Evolutionary conservation across 2,888 invertebrate genomes (phyloP).

Genomic region (Eugnorisma glareosa): DNA sequence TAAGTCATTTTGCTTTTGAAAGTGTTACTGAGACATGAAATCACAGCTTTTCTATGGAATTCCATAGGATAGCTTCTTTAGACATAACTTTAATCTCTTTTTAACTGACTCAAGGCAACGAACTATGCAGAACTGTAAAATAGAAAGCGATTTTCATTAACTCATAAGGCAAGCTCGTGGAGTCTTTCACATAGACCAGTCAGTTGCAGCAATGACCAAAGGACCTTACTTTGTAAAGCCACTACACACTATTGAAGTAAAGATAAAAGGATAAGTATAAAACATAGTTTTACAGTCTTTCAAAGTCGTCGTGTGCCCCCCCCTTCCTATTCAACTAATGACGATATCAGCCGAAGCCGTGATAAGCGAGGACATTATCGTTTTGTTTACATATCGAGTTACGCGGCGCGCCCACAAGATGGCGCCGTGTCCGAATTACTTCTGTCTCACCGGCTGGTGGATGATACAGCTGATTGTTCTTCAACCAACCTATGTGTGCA

Average conservation of each 20-base stretch:
- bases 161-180: background rate
- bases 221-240: background rate
- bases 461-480: constrained; percentile 29
- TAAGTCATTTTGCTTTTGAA: no score
- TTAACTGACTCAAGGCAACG: no score
- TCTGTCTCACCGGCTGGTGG: constrained; percentile 38
- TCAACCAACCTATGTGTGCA: background rate
- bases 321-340: constrained; percentile 30
- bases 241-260: background rate
- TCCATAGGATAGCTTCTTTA: background rate
- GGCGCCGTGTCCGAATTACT: constrained; percentile 56
- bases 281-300: constrained; percentile 2
- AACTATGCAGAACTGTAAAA: no score
- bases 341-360: constrained; percentile 37
- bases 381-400: constrained; percentile 66
- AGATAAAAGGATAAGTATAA: background rate
- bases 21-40: background rate
- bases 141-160: no score
- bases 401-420: constrained; percentile 66
- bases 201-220: background rate
- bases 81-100: no score
- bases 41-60: background rate
- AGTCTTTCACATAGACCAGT: background rate
- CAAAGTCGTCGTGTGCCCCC: background rate
- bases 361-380: constrained; percentile 51